phyloP scores from a whole-genome alignment of 2,797 vertebrate genomes.

The Knipowitschia caucasica region DNA sequence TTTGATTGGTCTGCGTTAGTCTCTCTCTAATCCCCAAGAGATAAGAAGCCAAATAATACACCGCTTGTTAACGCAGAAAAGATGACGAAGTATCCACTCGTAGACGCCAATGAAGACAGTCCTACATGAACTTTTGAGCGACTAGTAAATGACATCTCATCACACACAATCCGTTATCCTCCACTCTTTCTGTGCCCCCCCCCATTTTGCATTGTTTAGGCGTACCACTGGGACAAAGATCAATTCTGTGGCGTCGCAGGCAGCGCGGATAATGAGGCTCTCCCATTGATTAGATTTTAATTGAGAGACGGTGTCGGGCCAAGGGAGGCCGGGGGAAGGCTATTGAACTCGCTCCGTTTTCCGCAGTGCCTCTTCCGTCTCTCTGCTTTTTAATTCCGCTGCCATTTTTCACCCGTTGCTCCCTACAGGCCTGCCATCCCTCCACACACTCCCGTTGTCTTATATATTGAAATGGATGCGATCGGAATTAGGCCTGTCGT shows the following conservation, averaged over 20 bases:
- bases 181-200: constrained; percentile 9
- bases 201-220: constrained; percentile 44
- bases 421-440: constrained; percentile 5
- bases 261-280: constrained; percentile 65
- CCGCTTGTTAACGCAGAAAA: constrained; percentile 2
- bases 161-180: neutral
- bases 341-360: constrained; percentile 43
- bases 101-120: neutral
- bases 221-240: constrained; percentile 48
- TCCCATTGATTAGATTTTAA: constrained; percentile 70
- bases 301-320: constrained; percentile 59
- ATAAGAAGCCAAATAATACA: neutral
- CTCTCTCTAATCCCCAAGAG: neutral
- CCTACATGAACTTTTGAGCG: neutral
- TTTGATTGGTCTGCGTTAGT: neutral
- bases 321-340: constrained; percentile 39
- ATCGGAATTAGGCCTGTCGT: constrained; percentile 24
- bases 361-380: constrained; percentile 14
- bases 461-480: constrained; percentile 19
- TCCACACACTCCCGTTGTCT: no score
- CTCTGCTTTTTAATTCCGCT: constrained; percentile 15
- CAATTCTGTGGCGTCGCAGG: constrained; percentile 59
- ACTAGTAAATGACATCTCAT: constrained; percentile 9
- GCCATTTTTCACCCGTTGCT: neutral
- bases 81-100: neutral